A percentile compares a stretch with the other conserved stretches of the same genome.
phyloP scores from a whole-genome alignment of 2,113 vertebrate genomes.

The Shinisaurus crocodilurus region DNA sequence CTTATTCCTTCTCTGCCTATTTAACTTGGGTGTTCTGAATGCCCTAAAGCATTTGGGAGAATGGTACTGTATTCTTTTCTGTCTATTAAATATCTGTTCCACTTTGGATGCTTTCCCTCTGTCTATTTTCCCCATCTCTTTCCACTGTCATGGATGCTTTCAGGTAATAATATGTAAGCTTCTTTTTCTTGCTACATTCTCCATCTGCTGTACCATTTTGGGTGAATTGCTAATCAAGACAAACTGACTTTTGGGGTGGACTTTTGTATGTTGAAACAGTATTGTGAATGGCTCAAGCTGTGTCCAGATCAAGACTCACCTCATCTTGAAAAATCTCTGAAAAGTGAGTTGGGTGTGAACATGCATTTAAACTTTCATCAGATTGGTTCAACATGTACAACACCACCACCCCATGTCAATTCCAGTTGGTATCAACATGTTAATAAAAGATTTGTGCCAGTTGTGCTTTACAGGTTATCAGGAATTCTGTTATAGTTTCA shows the following conservation, averaged over 20 bases:
- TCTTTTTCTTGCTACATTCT: neutral
- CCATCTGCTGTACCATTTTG: neutral
- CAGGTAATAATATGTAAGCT: neutral
- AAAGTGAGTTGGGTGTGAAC: neutral
- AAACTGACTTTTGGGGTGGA: neutral
- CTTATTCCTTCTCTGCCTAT: neutral
- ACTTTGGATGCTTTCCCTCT: neutral
- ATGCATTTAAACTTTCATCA: neutral
- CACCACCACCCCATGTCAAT: neutral
- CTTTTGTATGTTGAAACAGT: neutral
- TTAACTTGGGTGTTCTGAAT: slow-evolving; percentile 7
- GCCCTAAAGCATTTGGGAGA: slow-evolving; percentile 4
- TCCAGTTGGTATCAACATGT: neutral
- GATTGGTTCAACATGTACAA: neutral
- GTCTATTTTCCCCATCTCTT: neutral
- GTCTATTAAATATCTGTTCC: neutral
- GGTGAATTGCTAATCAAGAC: neutral
- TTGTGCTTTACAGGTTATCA: neutral
- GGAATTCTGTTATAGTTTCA: neutral
- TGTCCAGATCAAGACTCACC: neutral
- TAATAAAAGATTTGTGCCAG: neutral
- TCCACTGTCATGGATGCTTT: neutral
- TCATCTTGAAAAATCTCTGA: neutral
- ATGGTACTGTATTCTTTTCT: slow-evolving; percentile 3
- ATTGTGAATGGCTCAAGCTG: neutral